These are phyloP conservation scores for Diceros bicornis DNA, from an alignment of 2,797 vertebrate species.

Conservation along the genomic window DNA sequence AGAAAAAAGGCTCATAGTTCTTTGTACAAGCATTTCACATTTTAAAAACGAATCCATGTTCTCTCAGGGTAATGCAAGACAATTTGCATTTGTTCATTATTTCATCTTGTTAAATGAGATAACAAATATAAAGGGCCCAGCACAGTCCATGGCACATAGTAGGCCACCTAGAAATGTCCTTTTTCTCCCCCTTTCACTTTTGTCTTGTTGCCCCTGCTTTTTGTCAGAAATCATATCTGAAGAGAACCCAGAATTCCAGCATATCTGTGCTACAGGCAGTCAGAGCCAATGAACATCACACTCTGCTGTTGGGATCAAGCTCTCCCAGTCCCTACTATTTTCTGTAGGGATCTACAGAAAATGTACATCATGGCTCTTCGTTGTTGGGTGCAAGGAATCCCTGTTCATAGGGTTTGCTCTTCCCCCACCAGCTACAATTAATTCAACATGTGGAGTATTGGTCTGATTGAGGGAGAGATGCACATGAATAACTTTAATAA, in stretches of 20 bases:
- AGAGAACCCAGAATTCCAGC: background rate
- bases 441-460: background rate
- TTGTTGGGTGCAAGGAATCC: background rate
- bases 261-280: accelerated
- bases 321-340: background rate
- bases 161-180: constrained; percentile 7
- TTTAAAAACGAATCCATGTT: background rate
- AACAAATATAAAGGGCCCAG: background rate
- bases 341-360: too few species aligned
- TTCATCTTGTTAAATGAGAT: background rate
- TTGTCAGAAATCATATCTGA: background rate
- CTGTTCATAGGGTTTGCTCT: background rate
- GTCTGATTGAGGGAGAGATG: background rate
- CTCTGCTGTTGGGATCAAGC: background rate
- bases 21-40: constrained; percentile 15
- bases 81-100: background rate
- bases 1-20: constrained; percentile 34
- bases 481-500: background rate
- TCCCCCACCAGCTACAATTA: background rate
- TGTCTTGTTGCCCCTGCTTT: background rate
- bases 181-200: background rate
- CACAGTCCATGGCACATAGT: background rate
- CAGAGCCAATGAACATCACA: background rate
- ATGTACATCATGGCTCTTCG: background rate
- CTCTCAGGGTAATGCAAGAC: background rate